A percentile compares a stretch with the other conserved stretches of the same genome.
phyloP scores from a whole-genome alignment of 2,797 vertebrate species.

The Agapornis canus region DNA sequence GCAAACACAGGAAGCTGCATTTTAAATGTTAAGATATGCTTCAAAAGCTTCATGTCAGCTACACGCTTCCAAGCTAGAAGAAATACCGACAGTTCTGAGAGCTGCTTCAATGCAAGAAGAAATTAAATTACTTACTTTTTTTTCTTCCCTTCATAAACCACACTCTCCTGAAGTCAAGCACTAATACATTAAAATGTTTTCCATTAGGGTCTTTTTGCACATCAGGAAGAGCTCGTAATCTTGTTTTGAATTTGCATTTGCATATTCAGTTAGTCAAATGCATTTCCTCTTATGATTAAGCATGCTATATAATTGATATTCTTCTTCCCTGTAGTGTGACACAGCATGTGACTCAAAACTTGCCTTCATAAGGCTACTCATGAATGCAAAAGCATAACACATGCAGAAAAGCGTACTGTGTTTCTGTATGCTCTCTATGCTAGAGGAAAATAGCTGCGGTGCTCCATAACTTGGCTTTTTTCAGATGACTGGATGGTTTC shows the following conservation, averaged over 20 bases:
- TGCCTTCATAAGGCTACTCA: neutral
- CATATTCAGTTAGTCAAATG: constrained; percentile 47
- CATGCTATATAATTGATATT: constrained; percentile 16
- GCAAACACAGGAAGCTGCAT: neutral
- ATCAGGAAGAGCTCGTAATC: constrained; percentile 12
- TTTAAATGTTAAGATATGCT: constrained; percentile 23
- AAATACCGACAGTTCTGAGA: neutral
- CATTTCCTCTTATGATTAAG: constrained; percentile 46
- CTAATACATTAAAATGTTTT: neutral
- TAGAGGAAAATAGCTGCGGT: neutral
- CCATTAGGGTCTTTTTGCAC: neutral
- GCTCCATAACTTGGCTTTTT: neutral
- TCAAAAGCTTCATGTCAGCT: neutral
- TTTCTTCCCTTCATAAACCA: neutral
- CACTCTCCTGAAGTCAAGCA: neutral
- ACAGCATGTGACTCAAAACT: constrained; percentile 20
- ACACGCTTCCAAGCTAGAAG: neutral
- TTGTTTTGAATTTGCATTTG: neutral
- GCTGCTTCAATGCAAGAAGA: neutral
- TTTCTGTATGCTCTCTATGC: neutral
- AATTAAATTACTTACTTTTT: neutral
- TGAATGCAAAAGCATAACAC: neutral
- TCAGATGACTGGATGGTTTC: neutral
- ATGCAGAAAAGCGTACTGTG: neutral
- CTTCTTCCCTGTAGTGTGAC: constrained; percentile 23